These are phyloP conservation scores for Drosophila prostipennis DNA, from an alignment of 2,888 invertebrate species.

Conservation along the genomic window DNA sequence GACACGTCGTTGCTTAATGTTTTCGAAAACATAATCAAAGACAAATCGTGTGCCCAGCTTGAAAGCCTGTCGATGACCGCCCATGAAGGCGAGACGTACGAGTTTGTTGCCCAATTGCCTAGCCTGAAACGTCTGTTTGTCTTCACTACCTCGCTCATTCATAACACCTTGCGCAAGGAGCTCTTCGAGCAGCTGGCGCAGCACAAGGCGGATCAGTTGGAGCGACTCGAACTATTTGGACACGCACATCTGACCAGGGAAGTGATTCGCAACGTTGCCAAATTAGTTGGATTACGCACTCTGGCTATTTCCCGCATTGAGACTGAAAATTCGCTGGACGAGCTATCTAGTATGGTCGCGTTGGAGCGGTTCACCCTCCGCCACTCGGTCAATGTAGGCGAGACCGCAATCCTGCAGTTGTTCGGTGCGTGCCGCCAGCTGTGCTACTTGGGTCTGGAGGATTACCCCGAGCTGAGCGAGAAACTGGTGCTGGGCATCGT, in stretches of 20 bases:
- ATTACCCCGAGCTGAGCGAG: neutral
- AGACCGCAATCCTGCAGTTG: conserved; percentile 25
- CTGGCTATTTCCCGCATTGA: conserved; percentile 24
- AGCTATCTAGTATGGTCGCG: conserved; percentile 16
- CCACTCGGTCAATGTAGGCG: neutral
- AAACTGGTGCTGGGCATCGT: conserved; percentile 41
- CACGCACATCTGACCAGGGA: neutral
- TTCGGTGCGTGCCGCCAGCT: conserved; percentile 49
- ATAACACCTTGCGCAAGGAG: neutral
- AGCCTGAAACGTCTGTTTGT: conserved; percentile 43
- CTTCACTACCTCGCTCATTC: neutral
- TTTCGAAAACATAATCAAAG: neutral
- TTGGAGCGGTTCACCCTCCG: conserved; percentile 47
- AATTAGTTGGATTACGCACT: conserved; percentile 23
- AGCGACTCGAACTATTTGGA: conserved; percentile 36
- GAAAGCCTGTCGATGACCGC: conserved; percentile 38
- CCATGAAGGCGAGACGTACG: conserved; percentile 9
- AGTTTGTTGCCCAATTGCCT: conserved; percentile 53
- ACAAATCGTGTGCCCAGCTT: conserved; percentile 11
- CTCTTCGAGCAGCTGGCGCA: conserved; percentile 28
- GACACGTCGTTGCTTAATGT: neutral
- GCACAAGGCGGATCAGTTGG: conserved; percentile 35
- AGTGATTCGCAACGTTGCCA: conserved; percentile 25
- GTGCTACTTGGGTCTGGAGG: conserved; percentile 26
- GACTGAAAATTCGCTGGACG: conserved; percentile 2